Conservation (phyloP, 2,797 vertebrate species). For the Acrossocheilus wenchowensis region DNA sequence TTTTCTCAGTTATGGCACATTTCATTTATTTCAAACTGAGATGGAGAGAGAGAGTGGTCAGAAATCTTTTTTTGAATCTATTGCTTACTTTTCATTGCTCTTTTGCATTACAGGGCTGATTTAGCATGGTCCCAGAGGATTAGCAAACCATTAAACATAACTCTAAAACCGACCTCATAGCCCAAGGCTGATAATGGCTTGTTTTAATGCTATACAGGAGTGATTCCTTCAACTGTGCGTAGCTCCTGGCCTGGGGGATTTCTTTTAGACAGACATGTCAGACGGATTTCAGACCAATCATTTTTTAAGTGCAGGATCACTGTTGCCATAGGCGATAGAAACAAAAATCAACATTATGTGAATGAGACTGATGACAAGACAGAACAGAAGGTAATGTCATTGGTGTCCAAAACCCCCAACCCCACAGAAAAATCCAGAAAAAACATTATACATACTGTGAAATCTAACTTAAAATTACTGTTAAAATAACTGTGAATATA, state of each 20-base stretch:
- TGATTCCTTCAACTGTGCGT: neutral
- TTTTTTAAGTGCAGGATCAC: neutral
- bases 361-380: neutral
- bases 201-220: constrained; percentile 23
- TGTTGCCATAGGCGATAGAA: neutral
- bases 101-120: constrained; percentile 72
- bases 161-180: constrained; percentile 56
- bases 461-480: neutral
- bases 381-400: neutral
- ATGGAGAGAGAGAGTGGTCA: neutral
- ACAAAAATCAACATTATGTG: constrained; percentile 41
- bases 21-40: constrained; percentile 25
- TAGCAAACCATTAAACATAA: constrained; percentile 63
- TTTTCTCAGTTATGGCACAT: constrained; percentile 33
- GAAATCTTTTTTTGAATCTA: neutral
- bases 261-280: constrained; percentile 8
- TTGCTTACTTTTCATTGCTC: constrained; percentile 58
- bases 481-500: neutral
- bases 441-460: neutral
- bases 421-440: neutral
- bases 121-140: constrained; percentile 65
- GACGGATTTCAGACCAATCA: neutral
- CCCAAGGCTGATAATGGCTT: constrained; percentile 23
- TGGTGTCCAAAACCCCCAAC: neutral
- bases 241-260: neutral